phyloP scores from a whole-genome alignment of 2,113 vertebrate species.

The Dasypus novemcinctus region DNA sequence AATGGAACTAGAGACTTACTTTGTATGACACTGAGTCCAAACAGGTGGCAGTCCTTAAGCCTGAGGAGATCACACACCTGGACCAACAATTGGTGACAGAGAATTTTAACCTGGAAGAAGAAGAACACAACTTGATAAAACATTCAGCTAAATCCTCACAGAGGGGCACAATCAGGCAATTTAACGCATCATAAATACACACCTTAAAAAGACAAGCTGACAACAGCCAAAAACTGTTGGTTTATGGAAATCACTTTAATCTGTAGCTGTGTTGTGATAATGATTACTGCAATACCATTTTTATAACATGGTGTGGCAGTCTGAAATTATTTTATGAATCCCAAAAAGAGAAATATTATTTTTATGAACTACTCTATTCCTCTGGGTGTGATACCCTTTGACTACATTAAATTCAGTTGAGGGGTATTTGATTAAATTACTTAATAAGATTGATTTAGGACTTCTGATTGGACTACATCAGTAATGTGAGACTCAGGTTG shows the following conservation, averaged over 20 bases:
- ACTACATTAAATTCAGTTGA: too few species aligned
- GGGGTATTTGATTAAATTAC: too few species aligned
- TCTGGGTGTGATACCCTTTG: too few species aligned
- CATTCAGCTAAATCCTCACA: not conserved
- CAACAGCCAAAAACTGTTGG: not conserved
- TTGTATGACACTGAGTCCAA: slow-evolving; percentile 98
- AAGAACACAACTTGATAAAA: not conserved
- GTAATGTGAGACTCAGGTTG: too few species aligned
- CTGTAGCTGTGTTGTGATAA: not conserved
- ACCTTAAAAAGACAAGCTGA: not conserved
- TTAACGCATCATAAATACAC: not conserved
- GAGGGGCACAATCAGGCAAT: not conserved
- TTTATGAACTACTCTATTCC: too few species aligned
- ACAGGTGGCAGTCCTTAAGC: slow-evolving; percentile 97
- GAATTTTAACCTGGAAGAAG: slow-evolving; percentile 91
- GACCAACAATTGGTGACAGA: slow-evolving; percentile 95
- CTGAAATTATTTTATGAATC: too few species aligned
- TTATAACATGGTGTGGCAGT: not conserved
- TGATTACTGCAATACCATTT: not conserved
- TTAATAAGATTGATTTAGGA: too few species aligned
- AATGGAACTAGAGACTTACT: slow-evolving; percentile 86
- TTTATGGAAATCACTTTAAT: not conserved
- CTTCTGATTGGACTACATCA: too few species aligned
- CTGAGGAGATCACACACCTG: slow-evolving; percentile 97
- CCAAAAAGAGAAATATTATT: too few species aligned